Evolutionary conservation across 2,797 vertebrate genomes (phyloP).

Genomic region (Salarias fasciatus): DNA sequence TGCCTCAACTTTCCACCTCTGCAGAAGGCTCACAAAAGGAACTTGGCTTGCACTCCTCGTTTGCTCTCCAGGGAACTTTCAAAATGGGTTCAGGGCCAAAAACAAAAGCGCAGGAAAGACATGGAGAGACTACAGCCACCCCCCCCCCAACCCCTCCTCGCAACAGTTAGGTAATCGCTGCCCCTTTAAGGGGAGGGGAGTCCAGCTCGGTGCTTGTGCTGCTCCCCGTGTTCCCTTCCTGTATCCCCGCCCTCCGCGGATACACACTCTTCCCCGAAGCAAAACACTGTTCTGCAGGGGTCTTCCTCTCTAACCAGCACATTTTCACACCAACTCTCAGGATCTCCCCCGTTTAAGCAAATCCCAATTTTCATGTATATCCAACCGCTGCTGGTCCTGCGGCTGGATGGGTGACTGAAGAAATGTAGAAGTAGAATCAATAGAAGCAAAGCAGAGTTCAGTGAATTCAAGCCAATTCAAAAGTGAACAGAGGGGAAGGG

Average conservation of each 20-base stretch:
- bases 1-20: slow-evolving; percentile 82
- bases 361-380: too few relatives aligned
- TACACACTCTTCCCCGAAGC: slow-evolving; percentile 32
- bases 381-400: neutral
- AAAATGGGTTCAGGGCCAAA: slow-evolving; percentile 72
- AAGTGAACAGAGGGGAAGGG: neutral
- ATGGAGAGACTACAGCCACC: slow-evolving; percentile 55
- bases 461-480: slow-evolving; percentile 33
- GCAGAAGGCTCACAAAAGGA: slow-evolving; percentile 66
- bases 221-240: slow-evolving; percentile 55
- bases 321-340: slow-evolving; percentile 42
- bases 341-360: slow-evolving; percentile 15
- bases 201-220: slow-evolving; percentile 31
- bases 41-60: slow-evolving; percentile 64
- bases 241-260: slow-evolving; percentile 53
- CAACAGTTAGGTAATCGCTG: slow-evolving; percentile 75
- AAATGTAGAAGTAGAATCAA: too few relatives aligned
- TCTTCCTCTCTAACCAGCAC: slow-evolving; percentile 15
- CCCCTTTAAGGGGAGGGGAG: slow-evolving; percentile 67
- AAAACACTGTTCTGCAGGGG: slow-evolving; percentile 27
- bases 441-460: neutral
- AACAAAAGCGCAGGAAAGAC: slow-evolving; percentile 77
- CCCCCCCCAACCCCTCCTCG: slow-evolving; percentile 70
- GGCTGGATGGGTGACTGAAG: too few relatives aligned
- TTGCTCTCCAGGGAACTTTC: slow-evolving; percentile 69